A percentile compares a stretch with the other conserved stretches of the same genome.
phyloP scores from a whole-genome alignment of 2,888 invertebrate species.

The Torymus tubicola region DNA sequence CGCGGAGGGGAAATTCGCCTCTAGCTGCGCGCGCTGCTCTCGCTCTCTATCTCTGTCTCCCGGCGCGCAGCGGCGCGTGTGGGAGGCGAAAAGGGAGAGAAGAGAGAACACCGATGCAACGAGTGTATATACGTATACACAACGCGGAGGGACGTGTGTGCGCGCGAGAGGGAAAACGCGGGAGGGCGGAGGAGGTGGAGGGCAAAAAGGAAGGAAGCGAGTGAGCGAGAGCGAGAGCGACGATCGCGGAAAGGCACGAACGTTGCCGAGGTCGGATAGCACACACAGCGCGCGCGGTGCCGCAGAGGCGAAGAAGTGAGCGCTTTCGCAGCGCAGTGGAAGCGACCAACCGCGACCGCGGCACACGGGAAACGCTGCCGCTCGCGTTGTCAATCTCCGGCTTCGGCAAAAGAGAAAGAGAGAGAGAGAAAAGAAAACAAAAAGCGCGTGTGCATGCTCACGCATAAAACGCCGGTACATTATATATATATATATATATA shows the following conservation, averaged over 20 bases:
- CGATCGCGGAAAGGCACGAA: background rate
- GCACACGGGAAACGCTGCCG: constrained; percentile 27
- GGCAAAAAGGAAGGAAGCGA: constrained; percentile 12
- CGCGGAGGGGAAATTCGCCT: constrained; percentile 9
- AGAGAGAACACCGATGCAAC: constrained; percentile 4
- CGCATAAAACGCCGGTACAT: too few species aligned
- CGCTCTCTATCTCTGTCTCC: background rate
- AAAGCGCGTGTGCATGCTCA: background rate
- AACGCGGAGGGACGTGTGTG: background rate
- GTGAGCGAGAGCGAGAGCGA: constrained; percentile 26
- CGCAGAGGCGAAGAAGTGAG: background rate
- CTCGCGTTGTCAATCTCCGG: too few species aligned
- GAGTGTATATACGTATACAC: background rate
- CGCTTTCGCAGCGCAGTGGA: constrained; percentile 30
- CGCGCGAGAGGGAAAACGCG: constrained; percentile 6
- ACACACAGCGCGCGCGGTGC: background rate
- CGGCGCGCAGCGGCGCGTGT: background rate
- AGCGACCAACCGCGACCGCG: constrained; percentile 30
- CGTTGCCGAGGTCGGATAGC: background rate
- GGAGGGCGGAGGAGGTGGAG: background rate
- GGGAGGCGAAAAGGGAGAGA: constrained; percentile 16
- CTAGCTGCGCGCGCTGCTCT: background rate
- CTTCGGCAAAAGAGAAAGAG: background rate
- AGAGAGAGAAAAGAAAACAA: constrained; percentile 2
- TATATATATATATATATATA: too few species aligned